Evolutionary conservation across 2,888 invertebrate genomes (phyloP), one percentile per base, ranked within the genome.

Genomic region (Yponomeuta sedellus): DNA sequence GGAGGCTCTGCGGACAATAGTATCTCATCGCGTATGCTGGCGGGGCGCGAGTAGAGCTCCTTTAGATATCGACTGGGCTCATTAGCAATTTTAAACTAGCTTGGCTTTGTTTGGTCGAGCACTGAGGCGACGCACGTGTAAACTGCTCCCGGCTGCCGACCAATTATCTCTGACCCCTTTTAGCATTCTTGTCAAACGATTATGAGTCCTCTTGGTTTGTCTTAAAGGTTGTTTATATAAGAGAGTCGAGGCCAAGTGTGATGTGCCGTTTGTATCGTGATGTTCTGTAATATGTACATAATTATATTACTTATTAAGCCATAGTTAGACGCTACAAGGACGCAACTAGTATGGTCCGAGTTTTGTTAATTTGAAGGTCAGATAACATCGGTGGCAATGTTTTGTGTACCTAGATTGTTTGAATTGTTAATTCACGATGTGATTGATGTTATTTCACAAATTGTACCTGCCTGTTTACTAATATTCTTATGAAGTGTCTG

Each of bases 31-130:
- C 80, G 79, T 84, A 86, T 86, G 81, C 86, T 52, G 16, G 44
- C 44, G 44, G 44, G 16, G 44, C 12, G 44, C 44, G 44, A 52
- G 44, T 52, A 16, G 16, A 52, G 44, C 79, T 78, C 80, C 81
- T 86, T 85, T 85, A 83, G 82, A 81, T 78, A 82, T 81, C 76
- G 69, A 72, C 77, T 83, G 81, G 69, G 72, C 77, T 83, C 82
- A 87, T 88, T 88, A 82, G 82, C 82, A 87, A 86, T 87, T 87
- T 83, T 85, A 86, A 84, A 77, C 70, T 71, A 69, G 77, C 79
- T 83, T 82, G 70, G 77, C 79, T 83, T 82, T 86, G 85, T 87
- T 83, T 82, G 77, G 77, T 77, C 79, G 71, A 72, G 71, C 70
- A 75, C 72, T 71, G 71, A 72, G 70, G 68, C 67, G 67, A 67